phyloP scores from a whole-genome alignment of 2,113 vertebrate genomes.

The Mesitornis unicolor region DNA sequence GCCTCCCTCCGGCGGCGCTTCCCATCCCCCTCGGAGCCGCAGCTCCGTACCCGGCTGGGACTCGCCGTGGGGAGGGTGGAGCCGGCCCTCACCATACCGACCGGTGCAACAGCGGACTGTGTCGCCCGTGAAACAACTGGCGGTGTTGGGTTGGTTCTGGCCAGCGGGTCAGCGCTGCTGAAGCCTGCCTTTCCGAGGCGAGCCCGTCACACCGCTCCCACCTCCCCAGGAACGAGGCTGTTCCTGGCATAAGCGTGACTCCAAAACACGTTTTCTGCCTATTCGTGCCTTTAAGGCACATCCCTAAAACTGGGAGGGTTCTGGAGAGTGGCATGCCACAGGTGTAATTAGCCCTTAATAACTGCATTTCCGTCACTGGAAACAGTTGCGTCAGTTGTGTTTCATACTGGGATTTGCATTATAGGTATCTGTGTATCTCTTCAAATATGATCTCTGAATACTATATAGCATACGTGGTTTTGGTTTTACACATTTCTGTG shows the following conservation, averaged over 20 bases:
- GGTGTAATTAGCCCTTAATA: not conserved
- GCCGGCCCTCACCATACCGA: no score
- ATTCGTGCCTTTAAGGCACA: not conserved
- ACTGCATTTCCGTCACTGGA: rapidly evolving
- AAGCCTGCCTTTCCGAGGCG: not conserved
- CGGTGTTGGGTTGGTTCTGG: no score
- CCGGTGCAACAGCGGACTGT: rapidly evolving
- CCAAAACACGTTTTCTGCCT: rapidly evolving
- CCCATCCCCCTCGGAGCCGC: rapidly evolving
- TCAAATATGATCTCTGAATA: rapidly evolving
- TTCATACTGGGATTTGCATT: rapidly evolving
- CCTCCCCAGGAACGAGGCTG: rapidly evolving
- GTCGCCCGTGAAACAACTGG: rapidly evolving
- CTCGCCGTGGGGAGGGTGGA: rapidly evolving
- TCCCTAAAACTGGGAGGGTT: not conserved
- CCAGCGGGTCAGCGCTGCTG: not conserved
- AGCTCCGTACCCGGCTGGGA: rapidly evolving
- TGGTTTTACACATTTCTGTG: rapidly evolving
- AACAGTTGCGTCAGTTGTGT: not conserved
- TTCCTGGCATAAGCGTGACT: rapidly evolving
- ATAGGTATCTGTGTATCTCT: not conserved
- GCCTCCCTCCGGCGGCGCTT: not conserved
- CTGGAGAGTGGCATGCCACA: not conserved
- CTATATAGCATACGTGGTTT: rapidly evolving
- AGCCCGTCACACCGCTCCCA: rapidly evolving